Evolutionary conservation across 2,888 invertebrate genomes (phyloP), one percentile per base, ranked within the genome.

Genomic region (Mamestra brassicae): DNA sequence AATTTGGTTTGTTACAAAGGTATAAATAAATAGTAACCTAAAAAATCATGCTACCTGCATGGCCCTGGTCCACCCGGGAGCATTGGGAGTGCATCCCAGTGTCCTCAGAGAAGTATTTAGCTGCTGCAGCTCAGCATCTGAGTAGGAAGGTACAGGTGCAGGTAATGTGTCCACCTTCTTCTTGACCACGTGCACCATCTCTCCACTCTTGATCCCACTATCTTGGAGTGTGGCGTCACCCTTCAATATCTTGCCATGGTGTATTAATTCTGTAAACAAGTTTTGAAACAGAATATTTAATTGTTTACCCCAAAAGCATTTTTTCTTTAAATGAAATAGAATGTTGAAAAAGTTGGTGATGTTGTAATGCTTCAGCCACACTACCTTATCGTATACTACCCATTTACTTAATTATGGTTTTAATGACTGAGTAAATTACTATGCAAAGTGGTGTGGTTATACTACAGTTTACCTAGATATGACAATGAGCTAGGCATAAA

Each of bases 161-260:
- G 95, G 92, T 0, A 92, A 85, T 0, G 90, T 81, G 26, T 90
- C 89, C 2, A 91, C 90, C 78, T 95, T 96, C 89, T 97, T 97
- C 88, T 97, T 97, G 0, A 97, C 92, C 4, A 97, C 97, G 92
- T 97, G 97, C 50, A 97, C 94, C 93, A 97, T 97, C 78, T 97
- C 97, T 55, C 97, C 97, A 85, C 92, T 94, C 85, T 96, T 97
- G 5, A 97, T 93, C 6, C 98, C 98, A 93, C 97, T 97, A 6
- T 97, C 97, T 82, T 97, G 96, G 17, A 98, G 92, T 3, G 97
- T 97, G 0, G 86, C 83, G 50, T 96, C 94, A 87, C 97, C 97
- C 87, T 97, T 97, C 71, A 98, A 93, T 77, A 97, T 96, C 88
- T 97, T 97, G 4, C 98, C 98, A 93, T 98, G 97, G 90, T 98